Conservation (phyloP, 64 coral and sea anemone genomes). For the Pocillopora damicornis region DNA sequence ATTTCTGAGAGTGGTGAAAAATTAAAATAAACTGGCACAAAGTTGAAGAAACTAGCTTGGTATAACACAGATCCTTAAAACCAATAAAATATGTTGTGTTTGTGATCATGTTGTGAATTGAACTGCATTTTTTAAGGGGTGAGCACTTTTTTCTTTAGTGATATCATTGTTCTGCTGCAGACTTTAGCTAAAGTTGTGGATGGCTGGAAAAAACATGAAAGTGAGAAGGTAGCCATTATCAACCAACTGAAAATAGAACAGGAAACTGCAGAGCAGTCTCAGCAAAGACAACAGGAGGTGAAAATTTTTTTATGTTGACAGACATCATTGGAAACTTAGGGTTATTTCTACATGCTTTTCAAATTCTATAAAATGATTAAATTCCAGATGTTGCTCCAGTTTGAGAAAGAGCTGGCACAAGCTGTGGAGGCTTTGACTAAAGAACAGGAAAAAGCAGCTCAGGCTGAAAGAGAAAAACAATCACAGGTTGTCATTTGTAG, state of each 20-base stretch:
- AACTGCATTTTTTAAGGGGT: not conserved
- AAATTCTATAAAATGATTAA: not conserved
- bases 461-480: slow-evolving; percentile 81
- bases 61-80: too few species aligned
- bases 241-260: slow-evolving; percentile 65
- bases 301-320: not conserved
- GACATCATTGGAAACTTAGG: not conserved
- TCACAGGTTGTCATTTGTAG: slow-evolving; percentile 33
- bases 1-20: too few species aligned
- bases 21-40: too few species aligned
- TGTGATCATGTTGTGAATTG: too few species aligned
- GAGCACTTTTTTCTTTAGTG: not conserved
- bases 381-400: slow-evolving; percentile 81
- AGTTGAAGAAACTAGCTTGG: too few species aligned
- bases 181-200: slow-evolving; percentile 88
- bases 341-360: not conserved
- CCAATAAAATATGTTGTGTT: too few species aligned
- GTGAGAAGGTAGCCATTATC: slow-evolving; percentile 64
- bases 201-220: slow-evolving; percentile 90
- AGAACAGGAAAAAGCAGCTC: slow-evolving; percentile 86
- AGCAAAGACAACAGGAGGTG: slow-evolving; percentile 73
- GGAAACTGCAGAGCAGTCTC: slow-evolving; percentile 60
- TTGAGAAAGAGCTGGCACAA: slow-evolving; percentile 92
- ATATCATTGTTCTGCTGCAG: slow-evolving; percentile 21
- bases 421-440: slow-evolving; percentile 86